Base-by-base conservation (phyloP, 1,140 invertebrate genomes). In the Hypsibius dujardini region DNA sequence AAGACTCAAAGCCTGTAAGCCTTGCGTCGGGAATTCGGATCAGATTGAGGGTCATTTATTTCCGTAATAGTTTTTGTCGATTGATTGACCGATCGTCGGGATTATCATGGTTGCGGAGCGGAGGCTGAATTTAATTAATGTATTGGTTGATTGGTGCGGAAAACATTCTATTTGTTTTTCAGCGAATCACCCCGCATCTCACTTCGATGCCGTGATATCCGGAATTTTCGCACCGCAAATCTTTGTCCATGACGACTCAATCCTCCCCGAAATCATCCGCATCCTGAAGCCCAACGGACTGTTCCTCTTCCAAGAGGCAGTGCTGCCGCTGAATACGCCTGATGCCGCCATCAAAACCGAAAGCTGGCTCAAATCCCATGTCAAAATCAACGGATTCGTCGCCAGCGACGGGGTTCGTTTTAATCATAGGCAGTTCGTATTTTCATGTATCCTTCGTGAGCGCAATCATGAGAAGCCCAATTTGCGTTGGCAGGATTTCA, bases 241-340 rank as follows among this genome's bases (percentile, higher is more conserved):
- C 56, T 73, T 72, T 45, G 72, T 74, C 28, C 76, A 78, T 73
- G 72, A 71, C 60, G 72, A 72, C 47, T 77, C 79, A 15, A 47
- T 78, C 2, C 75, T 82, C 1, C 77, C 76, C 7, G 81, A 82
- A 75, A 74, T 81, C 2, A 77, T 79, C 70, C 75, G 79, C 0
- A 74, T 82, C 42, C 73, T 82, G 1, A 80, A 79, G 73, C 81
- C 81, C 46, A 75, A 74, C 45, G 81, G 81, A 46, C 73, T 72
- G 46, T 69, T 82, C 12, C 73, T 78, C 46, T 45, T 81, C 3
- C 73, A 77, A 50, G 76, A 80, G 71, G 72, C 75, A 47, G 75
- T 76, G 2, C 56, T 70, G 3, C 69, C 74, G 1, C 47, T 67
- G 15, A 70, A 70, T 7, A 71, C 42, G 46, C 60, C 59, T 47